Evolutionary conservation across 2,797 vertebrate genomes (phyloP).

Genomic region (Natrix natrix): DNA sequence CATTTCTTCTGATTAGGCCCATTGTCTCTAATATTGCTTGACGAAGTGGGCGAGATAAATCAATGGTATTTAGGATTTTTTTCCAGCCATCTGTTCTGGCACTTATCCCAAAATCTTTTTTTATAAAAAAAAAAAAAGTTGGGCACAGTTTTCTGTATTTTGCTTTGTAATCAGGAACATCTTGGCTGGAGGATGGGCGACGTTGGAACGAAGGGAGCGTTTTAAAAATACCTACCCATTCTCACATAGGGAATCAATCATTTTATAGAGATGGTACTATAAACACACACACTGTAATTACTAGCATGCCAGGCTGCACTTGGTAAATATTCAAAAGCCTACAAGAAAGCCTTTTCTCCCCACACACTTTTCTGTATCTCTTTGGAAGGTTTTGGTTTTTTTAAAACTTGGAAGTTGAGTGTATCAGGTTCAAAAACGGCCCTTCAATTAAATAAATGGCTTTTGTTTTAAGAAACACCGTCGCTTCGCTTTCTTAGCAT

Average conservation of each 20-base stretch:
- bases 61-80: conserved; percentile 75
- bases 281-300: conserved; percentile 22
- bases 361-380: background rate
- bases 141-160: conserved; percentile 68
- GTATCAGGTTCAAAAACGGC: background rate
- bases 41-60: conserved; percentile 79
- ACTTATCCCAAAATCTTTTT: conserved; percentile 68
- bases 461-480: conserved; percentile 7
- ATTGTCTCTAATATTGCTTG: conserved; percentile 75
- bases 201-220: background rate
- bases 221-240: conserved; percentile 32
- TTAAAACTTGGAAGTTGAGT: background rate
- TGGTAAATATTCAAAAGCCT: conserved; percentile 5
- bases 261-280: conserved; percentile 10
- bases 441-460: conserved; percentile 2
- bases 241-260: conserved; percentile 42
- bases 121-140: conserved; percentile 56
- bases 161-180: conserved; percentile 59
- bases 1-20: conserved; percentile 78
- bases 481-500: conserved; percentile 1
- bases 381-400: background rate
- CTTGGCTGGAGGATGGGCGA: conserved; percentile 36
- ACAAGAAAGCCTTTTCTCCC: background rate
- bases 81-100: conserved; percentile 77
- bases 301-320: conserved; percentile 1